Conservation (phyloP, 2,888 invertebrate species). For the Perizoma flavofasciatum region DNA sequence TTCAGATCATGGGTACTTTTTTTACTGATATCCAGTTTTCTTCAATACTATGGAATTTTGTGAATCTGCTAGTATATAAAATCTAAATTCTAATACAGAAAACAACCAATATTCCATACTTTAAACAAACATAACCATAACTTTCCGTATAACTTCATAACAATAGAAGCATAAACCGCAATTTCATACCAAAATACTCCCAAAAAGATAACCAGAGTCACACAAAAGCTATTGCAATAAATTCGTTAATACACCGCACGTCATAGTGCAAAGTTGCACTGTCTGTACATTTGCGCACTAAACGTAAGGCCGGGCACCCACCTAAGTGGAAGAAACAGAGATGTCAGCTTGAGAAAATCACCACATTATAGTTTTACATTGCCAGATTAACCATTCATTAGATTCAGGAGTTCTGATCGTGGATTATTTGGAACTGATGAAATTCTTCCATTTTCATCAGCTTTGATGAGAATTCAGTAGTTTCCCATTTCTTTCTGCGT, state of each 20-base stretch:
- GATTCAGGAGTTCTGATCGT: no score
- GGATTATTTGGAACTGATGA: no score
- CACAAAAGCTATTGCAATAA: constrained; percentile 32
- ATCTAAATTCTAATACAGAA: no score
- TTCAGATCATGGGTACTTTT: no score
- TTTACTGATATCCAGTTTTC: no score
- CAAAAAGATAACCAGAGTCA: constrained; percentile 32
- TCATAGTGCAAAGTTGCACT: constrained; percentile 29
- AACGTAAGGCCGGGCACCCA: constrained; percentile 11
- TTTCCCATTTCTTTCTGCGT: no score
- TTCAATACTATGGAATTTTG: neutral
- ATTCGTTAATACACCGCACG: constrained; percentile 27
- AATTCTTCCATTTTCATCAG: no score
- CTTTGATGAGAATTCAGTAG: no score
- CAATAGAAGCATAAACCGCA: constrained; percentile 1
- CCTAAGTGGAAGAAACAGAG: neutral
- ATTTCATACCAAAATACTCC: constrained; percentile 9
- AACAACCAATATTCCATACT: no score
- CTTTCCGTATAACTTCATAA: neutral
- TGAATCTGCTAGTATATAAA: neutral
- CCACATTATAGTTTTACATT: no score
- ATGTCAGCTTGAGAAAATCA: no score
- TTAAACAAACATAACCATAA: neutral
- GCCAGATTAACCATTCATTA: no score
- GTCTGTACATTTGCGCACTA: constrained; percentile 21